Evolutionary conservation across 1,140 invertebrate genomes (phyloP).

Genomic region (Zelostemma sp.): DNA sequence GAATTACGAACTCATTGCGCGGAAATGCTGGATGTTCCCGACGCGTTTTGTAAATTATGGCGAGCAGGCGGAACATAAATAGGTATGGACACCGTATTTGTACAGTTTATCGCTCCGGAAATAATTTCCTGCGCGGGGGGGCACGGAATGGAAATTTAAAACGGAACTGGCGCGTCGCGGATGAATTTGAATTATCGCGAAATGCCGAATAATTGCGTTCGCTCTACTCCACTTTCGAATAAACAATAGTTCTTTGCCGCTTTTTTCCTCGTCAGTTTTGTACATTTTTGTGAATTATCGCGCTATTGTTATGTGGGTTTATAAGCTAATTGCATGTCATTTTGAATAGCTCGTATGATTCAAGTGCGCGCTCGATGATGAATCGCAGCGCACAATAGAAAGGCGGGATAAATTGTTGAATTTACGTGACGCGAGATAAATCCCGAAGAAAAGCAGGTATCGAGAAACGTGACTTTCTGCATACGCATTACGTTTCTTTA

Average conservation of each 20-base stretch:
- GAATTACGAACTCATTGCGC: conserved; percentile 47
- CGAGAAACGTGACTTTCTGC: neutral
- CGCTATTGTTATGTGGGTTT: neutral
- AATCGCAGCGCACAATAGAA: neutral
- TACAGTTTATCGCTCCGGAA: conserved; percentile 37
- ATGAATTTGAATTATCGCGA: conserved; percentile 28
- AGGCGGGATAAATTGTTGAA: neutral
- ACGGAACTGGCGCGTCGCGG: conserved; percentile 19
- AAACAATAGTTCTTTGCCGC: too few species aligned
- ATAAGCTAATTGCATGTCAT: neutral
- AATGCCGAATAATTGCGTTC: too few species aligned
- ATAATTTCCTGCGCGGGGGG: conserved; percentile 28
- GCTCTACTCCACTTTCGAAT: too few species aligned
- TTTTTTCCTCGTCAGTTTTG: too few species aligned
- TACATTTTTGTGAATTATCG: too few species aligned
- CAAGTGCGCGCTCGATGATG: neutral
- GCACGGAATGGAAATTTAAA: conserved; percentile 30
- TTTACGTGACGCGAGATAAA: neutral
- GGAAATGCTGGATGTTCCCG: conserved; percentile 22
- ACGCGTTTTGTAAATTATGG: conserved; percentile 45
- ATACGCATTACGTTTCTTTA: neutral
- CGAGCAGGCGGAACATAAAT: conserved; percentile 29
- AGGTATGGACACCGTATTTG: conserved; percentile 27
- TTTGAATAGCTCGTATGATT: neutral
- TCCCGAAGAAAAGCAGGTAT: too few species aligned